A percentile compares a stretch with the other conserved stretches of the same genome.
These are phyloP conservation scores for Listronotus bonariensis DNA, from an alignment of 1,140 invertebrate species.

Conservation along the genomic window DNA sequence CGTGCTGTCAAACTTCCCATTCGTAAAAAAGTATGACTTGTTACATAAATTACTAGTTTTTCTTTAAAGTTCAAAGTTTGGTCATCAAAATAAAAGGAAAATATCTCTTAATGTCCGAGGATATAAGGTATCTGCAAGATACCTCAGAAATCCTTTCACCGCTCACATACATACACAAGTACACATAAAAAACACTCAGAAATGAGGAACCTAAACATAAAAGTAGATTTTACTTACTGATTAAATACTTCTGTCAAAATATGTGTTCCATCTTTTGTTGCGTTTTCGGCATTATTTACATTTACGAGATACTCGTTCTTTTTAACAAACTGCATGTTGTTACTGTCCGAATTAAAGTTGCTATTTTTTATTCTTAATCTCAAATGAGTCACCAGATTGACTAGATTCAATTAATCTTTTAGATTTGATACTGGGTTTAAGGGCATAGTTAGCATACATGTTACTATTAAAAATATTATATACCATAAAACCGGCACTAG, in stretches of 20 bases:
- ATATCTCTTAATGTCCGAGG: too few relatives aligned
- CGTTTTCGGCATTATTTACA: constrained; percentile 49
- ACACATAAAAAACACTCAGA: too few relatives aligned
- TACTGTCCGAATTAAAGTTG: constrained; percentile 51
- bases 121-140: too few relatives aligned
- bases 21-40: too few relatives aligned
- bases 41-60: too few relatives aligned
- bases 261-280: constrained; percentile 54
- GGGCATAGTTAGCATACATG: constrained; percentile 53
- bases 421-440: constrained; percentile 47
- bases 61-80: too few relatives aligned
- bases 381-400: constrained; percentile 47
- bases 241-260: constrained; percentile 60
- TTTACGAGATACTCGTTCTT: constrained; percentile 53
- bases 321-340: constrained; percentile 36
- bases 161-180: too few relatives aligned
- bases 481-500: constrained; percentile 53
- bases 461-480: constrained; percentile 49
- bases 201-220: too few relatives aligned
- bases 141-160: too few relatives aligned
- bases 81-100: too few relatives aligned
- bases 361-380: constrained; percentile 53
- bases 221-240: constrained; percentile 45
- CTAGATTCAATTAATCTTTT: not conserved
- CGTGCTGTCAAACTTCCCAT: too few relatives aligned